Evolutionary conservation across 1,140 invertebrate genomes (phyloP), one percentile per base, ranked within the genome.

Genomic region (Mesaphorura yosii): DNA sequence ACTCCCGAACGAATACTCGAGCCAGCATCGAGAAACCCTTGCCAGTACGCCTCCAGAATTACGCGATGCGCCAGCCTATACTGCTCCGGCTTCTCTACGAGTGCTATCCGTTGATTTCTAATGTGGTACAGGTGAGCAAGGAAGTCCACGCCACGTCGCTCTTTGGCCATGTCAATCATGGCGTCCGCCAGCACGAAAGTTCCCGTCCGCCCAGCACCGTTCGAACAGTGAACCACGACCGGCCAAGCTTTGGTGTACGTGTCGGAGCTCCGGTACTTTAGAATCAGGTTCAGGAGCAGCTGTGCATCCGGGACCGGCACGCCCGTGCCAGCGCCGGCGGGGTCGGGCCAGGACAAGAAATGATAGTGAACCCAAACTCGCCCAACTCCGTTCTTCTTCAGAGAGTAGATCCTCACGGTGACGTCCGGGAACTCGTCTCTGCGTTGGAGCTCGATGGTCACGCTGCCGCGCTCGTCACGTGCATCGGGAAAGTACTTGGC

Each of bases 171-270:
- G 23, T 46, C 44, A 46, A 46, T 27, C 44, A 46, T 46, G 12
- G 44, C 25, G 25, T 46, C 44, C 14, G 44, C 44, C 12, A 46
- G 44, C 7, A 96, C 83, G 58, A 97, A 90, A 67, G 92, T 94
- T 6, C 93, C 93, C 0, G 92, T 96, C 34, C 92, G 75, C 7
- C 92, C 90, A 39, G 90, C 87, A 12, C 87, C 87, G 17, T 86
- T 86, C 37, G 84, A 88, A 69, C 93, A 96, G 66, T 97, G 93
- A 2, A 96, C 88, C 27, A 92, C 77, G 2, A 93, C 81, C 5
- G 92, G 83, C 31, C 82, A 46, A 22, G 44, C 20, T 7, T 28
- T 6, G 4, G 44, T 46, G 25, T 46, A 46, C 15, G 44, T 25
- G 44, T 46, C 44, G 29, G 44, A 46, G 7, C 7, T 28, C 25